Evolutionary conservation across 2,797 vertebrate species (phyloP).

Genomic region (Pangasius djambal): DNA sequence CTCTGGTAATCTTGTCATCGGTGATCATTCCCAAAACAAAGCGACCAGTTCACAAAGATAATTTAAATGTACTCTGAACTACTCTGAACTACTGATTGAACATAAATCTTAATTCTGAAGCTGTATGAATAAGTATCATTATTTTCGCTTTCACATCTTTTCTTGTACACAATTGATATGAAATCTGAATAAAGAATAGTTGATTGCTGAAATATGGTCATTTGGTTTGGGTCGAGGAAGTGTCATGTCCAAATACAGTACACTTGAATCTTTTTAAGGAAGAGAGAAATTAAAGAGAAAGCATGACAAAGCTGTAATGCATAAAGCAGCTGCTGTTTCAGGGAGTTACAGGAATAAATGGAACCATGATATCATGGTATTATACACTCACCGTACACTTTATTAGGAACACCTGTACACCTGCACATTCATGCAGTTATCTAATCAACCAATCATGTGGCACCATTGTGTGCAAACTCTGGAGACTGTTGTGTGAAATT

Average conservation of each 20-base stretch:
- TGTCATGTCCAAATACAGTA: background rate
- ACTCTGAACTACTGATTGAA: constrained; percentile 37
- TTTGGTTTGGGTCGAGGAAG: background rate
- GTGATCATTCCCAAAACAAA: constrained; percentile 50
- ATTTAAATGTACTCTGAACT: constrained; percentile 32
- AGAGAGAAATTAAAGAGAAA: background rate
- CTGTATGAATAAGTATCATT: constrained; percentile 13
- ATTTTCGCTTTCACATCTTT: background rate
- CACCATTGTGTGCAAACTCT: too few species aligned
- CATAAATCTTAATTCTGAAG: constrained; percentile 26
- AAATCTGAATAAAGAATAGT: constrained; percentile 3
- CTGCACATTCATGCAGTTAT: too few species aligned
- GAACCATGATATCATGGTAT: background rate
- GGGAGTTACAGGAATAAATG: background rate
- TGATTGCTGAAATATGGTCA: background rate
- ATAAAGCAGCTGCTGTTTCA: background rate
- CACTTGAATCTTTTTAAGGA: background rate
- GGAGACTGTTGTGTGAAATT: too few species aligned
- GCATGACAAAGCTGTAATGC: background rate
- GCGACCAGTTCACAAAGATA: constrained; percentile 22
- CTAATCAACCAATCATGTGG: too few species aligned
- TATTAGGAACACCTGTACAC: too few species aligned
- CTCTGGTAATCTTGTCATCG: constrained; percentile 65
- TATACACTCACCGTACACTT: background rate
- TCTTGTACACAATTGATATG: background rate